Conservation (phyloP, 2,113 vertebrate genomes). For the Gobiocypris rarus region DNA sequence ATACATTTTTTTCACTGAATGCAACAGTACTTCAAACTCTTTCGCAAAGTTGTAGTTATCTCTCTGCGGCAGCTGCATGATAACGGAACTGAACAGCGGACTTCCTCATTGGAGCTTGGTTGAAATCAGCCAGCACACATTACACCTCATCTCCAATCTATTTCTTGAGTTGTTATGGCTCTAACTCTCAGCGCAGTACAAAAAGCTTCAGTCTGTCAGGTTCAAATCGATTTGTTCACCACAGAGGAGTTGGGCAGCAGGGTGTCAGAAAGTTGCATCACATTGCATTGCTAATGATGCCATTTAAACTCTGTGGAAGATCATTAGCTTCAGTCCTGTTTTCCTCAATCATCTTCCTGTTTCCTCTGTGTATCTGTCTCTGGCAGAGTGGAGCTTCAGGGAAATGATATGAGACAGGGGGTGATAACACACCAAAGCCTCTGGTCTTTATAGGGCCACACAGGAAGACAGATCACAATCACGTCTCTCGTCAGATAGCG, state of each 20-base stretch:
- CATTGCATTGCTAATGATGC: conserved; percentile 41
- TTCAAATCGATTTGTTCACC: conserved; percentile 43
- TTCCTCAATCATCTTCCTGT: background rate
- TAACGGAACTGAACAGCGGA: background rate
- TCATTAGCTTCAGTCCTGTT: conserved; percentile 35
- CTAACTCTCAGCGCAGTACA: background rate
- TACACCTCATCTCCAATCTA: conserved; percentile 18
- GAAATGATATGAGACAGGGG: conserved; percentile 11
- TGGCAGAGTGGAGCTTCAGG: conserved; percentile 5
- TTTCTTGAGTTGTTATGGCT: conserved; percentile 5
- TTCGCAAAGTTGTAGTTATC: conserved; percentile 12
- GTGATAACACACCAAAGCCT: conserved; percentile 32
- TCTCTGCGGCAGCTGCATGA: background rate
- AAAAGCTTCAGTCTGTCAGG: conserved; percentile 26
- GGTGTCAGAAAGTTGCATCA: conserved; percentile 45
- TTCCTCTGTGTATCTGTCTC: background rate
- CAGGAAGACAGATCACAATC: conserved; percentile 35
- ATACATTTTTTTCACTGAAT: background rate
- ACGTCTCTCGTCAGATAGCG: conserved; percentile 4
- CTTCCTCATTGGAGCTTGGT: background rate
- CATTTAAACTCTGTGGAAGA: conserved; percentile 45
- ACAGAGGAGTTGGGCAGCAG: conserved; percentile 19
- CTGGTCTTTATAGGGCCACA: conserved; percentile 5
- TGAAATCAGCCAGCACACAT: background rate
- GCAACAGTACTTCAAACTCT: background rate